Evolutionary conservation across 23 tunicate species (phyloP).

Genomic region (Trididemnum nubilum): DNA sequence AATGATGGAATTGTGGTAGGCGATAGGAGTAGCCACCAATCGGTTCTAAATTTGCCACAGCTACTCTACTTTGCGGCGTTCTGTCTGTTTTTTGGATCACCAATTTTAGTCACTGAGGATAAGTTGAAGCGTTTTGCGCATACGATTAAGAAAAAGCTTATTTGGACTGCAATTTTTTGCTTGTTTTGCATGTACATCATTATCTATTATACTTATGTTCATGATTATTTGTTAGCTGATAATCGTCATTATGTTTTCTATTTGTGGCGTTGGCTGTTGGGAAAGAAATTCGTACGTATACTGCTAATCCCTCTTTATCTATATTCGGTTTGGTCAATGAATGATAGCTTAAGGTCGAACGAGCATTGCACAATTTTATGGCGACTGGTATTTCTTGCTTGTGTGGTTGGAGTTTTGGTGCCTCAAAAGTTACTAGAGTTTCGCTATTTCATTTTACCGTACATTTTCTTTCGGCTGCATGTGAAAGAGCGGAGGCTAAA

Average conservation of each 20-base stretch:
- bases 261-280: constrained; percentile 56
- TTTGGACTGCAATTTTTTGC: not conserved
- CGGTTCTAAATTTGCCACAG: constrained; percentile 66
- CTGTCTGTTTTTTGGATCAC: constrained; percentile 54
- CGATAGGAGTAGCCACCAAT: constrained; percentile 65
- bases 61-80: constrained; percentile 65
- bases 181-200: constrained; percentile 31
- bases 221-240: constrained; percentile 84
- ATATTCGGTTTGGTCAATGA: constrained; percentile 72
- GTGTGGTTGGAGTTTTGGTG: constrained; percentile 42
- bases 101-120: constrained; percentile 50
- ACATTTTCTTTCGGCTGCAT: constrained; percentile 64
- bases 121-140: constrained; percentile 40
- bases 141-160: constrained; percentile 17
- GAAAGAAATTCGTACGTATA: constrained; percentile 42
- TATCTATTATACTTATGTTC: constrained; percentile 40
- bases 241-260: constrained; percentile 88
- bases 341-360: constrained; percentile 38
- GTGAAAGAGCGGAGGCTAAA: constrained; percentile 26
- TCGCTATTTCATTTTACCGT: constrained; percentile 84
- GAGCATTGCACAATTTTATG: constrained; percentile 31
- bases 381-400: constrained; percentile 51
- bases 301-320: constrained; percentile 60
- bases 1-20: constrained; percentile 87
- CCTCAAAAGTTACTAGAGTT: constrained; percentile 77